Conservation (phyloP, 2,888 invertebrate genomes). For the Oligia fasciuncula region DNA sequence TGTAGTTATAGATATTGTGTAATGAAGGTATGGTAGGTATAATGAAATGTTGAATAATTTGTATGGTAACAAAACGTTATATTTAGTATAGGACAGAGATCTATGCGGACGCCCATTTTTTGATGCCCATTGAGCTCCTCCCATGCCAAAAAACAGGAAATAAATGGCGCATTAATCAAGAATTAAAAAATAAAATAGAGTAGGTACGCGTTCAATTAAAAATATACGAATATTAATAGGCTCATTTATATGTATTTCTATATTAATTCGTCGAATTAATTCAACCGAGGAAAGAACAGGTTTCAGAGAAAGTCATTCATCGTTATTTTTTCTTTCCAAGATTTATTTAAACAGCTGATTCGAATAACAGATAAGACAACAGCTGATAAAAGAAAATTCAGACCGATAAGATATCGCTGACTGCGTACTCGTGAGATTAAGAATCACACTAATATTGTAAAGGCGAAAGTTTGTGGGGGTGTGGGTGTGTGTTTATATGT, state of each 20-base stretch:
- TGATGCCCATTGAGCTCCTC: too few relatives aligned
- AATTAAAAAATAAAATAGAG: too few relatives aligned
- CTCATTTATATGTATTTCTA: background rate
- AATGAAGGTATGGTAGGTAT: background rate
- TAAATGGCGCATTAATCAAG: too few relatives aligned
- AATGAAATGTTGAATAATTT: background rate
- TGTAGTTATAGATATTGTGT: background rate
- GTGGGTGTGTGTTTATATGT: too few relatives aligned
- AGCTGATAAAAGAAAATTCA: slow-evolving; percentile 36
- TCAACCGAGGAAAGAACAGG: background rate
- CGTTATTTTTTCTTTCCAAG: background rate
- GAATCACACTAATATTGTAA: background rate
- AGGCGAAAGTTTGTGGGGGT: too few relatives aligned
- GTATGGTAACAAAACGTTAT: background rate
- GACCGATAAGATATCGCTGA: slow-evolving; percentile 32
- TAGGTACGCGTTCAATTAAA: background rate
- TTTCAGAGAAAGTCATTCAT: background rate
- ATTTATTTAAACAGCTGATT: slow-evolving; percentile 36
- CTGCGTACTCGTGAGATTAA: slow-evolving; percentile 20
- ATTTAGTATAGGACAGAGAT: too few relatives aligned
- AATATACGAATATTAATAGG: slow-evolving; percentile 4
- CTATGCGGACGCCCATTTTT: too few relatives aligned
- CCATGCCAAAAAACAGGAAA: too few relatives aligned
- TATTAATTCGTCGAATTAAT: slow-evolving; percentile 1
- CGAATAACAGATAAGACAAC: slow-evolving; percentile 29